Conservation (phyloP, 2,113 vertebrate species). For the Prochilodus magdalenae region DNA sequence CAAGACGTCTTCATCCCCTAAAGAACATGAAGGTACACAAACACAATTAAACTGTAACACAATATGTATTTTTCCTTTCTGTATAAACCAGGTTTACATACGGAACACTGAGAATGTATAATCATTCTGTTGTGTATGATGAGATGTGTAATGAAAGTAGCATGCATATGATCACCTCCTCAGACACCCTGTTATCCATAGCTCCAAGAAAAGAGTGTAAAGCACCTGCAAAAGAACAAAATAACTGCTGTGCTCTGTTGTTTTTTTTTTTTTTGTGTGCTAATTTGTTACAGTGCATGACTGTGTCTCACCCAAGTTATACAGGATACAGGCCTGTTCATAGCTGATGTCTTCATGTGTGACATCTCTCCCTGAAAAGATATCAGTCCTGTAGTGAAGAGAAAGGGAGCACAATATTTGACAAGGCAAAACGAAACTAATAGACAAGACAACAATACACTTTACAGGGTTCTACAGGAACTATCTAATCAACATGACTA, state of each 20-base stretch:
- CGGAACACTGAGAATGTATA: too few species aligned
- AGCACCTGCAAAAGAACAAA: constrained; percentile 69
- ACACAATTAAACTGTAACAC: constrained; percentile 9
- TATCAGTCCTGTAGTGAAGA: constrained; percentile 76
- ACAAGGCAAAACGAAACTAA: not conserved
- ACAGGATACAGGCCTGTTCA: constrained; percentile 85
- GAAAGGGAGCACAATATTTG: not conserved
- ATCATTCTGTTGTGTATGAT: too few species aligned
- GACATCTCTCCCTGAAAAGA: constrained; percentile 82
- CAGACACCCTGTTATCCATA: constrained; percentile 85
- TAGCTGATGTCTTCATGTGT: constrained; percentile 85
- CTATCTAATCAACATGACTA: too few species aligned
- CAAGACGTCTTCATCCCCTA: constrained; percentile 86
- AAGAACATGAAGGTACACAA: constrained; percentile 8
- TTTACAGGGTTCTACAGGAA: too few species aligned
- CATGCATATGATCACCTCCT: constrained; percentile 76
- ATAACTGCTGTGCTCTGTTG: not conserved
- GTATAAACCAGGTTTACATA: too few species aligned
- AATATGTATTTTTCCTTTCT: not conserved
- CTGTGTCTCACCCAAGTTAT: constrained; percentile 83
- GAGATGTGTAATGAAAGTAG: constrained; percentile 33
- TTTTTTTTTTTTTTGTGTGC: not conserved
- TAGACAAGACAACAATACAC: too few species aligned
- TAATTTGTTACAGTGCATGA: not conserved
- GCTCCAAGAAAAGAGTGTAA: constrained; percentile 87